A percentile compares a stretch with the other conserved stretches of the same genome.
Conservation (phyloP, 2,888 invertebrate species). For the Nomada flava region DNA sequence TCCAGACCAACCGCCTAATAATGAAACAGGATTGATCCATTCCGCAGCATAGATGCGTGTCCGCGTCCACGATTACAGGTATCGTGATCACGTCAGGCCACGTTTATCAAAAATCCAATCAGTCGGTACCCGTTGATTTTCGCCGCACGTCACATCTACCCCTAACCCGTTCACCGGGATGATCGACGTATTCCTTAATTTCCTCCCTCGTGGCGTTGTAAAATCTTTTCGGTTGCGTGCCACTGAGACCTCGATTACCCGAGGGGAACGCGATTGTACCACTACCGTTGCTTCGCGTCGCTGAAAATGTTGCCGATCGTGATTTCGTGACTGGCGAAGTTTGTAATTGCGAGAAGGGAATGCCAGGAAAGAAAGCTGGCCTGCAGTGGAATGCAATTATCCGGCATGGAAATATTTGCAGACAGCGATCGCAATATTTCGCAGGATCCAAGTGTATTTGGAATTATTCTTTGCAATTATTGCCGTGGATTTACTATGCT, state of each 20-base stretch:
- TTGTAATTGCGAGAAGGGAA: neutral
- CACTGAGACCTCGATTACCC: neutral
- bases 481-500: too few species aligned
- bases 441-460: too few species aligned
- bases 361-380: neutral
- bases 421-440: too few species aligned
- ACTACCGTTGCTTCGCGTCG: neutral
- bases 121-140: constrained; percentile 21
- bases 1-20: constrained; percentile 54
- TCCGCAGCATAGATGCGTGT: constrained; percentile 25
- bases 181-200: neutral
- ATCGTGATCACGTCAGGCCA: constrained; percentile 13
- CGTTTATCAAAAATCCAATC: constrained; percentile 43
- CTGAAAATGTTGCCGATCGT: neutral
- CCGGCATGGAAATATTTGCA: neutral
- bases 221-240: constrained; percentile 9
- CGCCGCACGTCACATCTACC: neutral
- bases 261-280: neutral
- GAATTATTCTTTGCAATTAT: too few species aligned
- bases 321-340: constrained; percentile 17
- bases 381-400: neutral
- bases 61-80: constrained; percentile 5
- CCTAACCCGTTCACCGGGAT: neutral
- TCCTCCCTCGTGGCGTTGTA: neutral
- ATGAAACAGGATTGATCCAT: constrained; percentile 53